These are phyloP conservation scores for Anabacerthia variegaticeps DNA, from an alignment of 2,797 vertebrate genomes.

Conservation along the genomic window DNA sequence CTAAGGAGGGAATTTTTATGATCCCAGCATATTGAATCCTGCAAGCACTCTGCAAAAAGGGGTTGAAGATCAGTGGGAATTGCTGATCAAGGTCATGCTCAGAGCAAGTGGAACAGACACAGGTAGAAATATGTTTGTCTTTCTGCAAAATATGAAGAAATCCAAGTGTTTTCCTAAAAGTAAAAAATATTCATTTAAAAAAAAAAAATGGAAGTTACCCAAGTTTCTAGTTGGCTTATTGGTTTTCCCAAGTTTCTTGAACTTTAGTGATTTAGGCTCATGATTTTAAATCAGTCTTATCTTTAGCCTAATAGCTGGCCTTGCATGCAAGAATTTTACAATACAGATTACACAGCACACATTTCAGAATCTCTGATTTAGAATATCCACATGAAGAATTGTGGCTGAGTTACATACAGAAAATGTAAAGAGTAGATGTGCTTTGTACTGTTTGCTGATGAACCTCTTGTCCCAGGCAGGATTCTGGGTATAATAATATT, in stretches of 20 bases:
- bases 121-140: neutral
- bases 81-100: neutral
- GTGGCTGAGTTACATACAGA: neutral
- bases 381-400: neutral
- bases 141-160: neutral
- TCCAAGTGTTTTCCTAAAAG: neutral
- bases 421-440: neutral
- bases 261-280: neutral
- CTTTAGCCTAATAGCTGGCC: neutral
- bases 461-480: neutral
- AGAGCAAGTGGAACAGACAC: neutral
- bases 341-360: neutral
- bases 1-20: neutral
- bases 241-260: neutral
- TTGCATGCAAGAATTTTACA: neutral
- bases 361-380: neutral
- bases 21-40: neutral
- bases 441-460: neutral
- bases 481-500: neutral
- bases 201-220: neutral
- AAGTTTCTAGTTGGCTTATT: neutral
- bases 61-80: slow-evolving; percentile 7
- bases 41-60: neutral
- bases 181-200: neutral
- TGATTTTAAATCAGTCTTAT: neutral